Percentiles rank a stretch among this genome's conserved stretches.
These are phyloP conservation scores for Dendrolimus punctatus DNA, from an alignment of 1,140 invertebrate species.

Conservation along the genomic window DNA sequence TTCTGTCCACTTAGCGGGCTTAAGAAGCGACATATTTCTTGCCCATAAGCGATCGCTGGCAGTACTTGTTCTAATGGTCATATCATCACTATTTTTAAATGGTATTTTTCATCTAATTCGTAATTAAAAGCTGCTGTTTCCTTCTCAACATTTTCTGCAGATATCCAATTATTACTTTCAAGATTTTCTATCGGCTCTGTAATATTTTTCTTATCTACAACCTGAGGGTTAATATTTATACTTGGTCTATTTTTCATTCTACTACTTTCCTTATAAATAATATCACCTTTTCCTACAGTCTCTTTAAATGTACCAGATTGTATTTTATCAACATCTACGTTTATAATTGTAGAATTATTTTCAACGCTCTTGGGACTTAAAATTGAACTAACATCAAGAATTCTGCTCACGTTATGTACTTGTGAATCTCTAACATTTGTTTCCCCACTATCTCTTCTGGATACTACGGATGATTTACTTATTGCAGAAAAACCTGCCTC, in stretches of 20 bases:
- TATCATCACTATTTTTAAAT: background rate
- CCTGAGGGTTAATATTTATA: slow-evolving; percentile 12
- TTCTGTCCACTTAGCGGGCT: slow-evolving; percentile 23
- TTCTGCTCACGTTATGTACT: background rate
- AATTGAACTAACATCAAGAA: background rate
- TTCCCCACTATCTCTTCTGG: background rate
- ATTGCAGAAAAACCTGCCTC: background rate
- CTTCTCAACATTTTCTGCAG: slow-evolving; percentile 11
- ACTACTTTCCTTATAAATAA: no score
- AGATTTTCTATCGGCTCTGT: slow-evolving; percentile 28
- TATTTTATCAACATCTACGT: no score
- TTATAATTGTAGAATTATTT: no score
- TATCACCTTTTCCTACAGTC: no score
- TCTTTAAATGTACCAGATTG: no score
- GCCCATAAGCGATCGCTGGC: slow-evolving; percentile 16
- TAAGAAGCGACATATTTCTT: slow-evolving; percentile 26
- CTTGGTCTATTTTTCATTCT: slow-evolving; percentile 7
- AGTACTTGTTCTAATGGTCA: background rate
- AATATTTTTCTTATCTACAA: slow-evolving; percentile 7
- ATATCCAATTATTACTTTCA: slow-evolving; percentile 27
- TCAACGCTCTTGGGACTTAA: background rate
- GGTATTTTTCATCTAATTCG: slow-evolving; percentile 10
- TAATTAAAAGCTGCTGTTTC: slow-evolving; percentile 14
- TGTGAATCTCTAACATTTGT: no score
- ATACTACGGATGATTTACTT: background rate